Percentiles rank a stretch among this genome's conserved stretches.
phyloP scores from a whole-genome alignment of 2,113 vertebrate genomes.

The Tympanuchus pallidicinctus region DNA sequence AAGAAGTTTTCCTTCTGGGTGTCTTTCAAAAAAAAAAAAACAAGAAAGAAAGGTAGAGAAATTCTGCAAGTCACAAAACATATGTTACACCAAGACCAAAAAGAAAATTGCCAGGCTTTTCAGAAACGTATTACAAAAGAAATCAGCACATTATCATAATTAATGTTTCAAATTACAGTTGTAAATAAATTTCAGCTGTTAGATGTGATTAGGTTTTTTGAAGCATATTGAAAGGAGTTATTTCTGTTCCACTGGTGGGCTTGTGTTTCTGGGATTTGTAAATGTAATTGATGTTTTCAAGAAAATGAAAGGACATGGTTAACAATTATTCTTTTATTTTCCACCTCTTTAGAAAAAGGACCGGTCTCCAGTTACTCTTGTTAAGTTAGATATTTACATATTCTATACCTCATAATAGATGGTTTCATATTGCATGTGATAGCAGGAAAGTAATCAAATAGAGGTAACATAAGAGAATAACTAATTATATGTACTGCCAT shows the following conservation, averaged over 20 bases:
- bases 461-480: conserved; percentile 58
- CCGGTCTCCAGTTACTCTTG: conserved; percentile 50
- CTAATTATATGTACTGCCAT: conserved; percentile 50
- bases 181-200: conserved; percentile 72
- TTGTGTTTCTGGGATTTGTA: conserved; percentile 70
- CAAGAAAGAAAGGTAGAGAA: conserved; percentile 6
- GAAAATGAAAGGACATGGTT: conserved; percentile 72
- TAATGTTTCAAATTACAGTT: conserved; percentile 73
- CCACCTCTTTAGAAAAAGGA: conserved; percentile 67
- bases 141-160: conserved; percentile 63
- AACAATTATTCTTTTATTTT: conserved; percentile 78
- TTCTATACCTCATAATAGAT: conserved; percentile 66
- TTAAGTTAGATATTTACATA: conserved; percentile 73
- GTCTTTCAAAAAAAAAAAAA: background rate
- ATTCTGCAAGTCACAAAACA: conserved; percentile 52
- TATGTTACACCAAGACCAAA: conserved; percentile 27
- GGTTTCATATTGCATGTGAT: conserved; percentile 67
- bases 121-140: conserved; percentile 50
- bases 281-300: conserved; percentile 76
- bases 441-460: conserved; percentile 62
- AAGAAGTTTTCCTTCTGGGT: background rate
- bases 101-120: conserved; percentile 31
- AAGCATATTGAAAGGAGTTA: conserved; percentile 70
- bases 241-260: conserved; percentile 68
- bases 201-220: conserved; percentile 69